Percentiles rank a stretch among this genome's conserved stretches.
phyloP scores from a whole-genome alignment of 2,113 vertebrate genomes.

The Lanius ludovicianus region DNA sequence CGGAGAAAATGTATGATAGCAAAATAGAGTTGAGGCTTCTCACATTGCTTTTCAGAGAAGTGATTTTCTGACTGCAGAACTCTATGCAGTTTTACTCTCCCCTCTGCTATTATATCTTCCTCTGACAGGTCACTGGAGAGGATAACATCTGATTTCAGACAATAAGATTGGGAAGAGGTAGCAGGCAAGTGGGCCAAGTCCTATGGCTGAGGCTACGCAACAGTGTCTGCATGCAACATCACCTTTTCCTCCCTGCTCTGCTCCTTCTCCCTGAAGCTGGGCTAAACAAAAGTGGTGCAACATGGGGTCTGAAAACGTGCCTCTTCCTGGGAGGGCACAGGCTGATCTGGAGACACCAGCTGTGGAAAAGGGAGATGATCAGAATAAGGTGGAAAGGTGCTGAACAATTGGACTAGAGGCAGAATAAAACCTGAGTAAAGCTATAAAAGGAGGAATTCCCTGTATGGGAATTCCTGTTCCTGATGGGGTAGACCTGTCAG shows the following conservation, averaged over 20 bases:
- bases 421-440: background rate
- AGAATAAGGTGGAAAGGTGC: background rate
- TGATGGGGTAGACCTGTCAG: background rate
- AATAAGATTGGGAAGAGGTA: background rate
- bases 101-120: background rate
- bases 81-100: background rate
- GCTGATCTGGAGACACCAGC: background rate
- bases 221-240: background rate
- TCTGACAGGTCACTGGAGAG: background rate
- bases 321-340: background rate
- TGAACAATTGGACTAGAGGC: background rate
- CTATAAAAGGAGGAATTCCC: background rate
- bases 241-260: background rate
- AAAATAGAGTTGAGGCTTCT: background rate
- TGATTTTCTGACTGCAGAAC: background rate
- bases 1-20: background rate
- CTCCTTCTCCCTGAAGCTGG: background rate
- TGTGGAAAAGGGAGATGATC: background rate
- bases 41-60: background rate
- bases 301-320: fast-evolving
- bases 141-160: background rate
- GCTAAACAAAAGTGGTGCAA: background rate
- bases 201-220: background rate
- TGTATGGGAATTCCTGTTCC: background rate
- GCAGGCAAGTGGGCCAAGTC: background rate